Evolutionary conservation across 1,140 invertebrate species (phyloP).

Genomic region (Odontomachus brunneus): DNA sequence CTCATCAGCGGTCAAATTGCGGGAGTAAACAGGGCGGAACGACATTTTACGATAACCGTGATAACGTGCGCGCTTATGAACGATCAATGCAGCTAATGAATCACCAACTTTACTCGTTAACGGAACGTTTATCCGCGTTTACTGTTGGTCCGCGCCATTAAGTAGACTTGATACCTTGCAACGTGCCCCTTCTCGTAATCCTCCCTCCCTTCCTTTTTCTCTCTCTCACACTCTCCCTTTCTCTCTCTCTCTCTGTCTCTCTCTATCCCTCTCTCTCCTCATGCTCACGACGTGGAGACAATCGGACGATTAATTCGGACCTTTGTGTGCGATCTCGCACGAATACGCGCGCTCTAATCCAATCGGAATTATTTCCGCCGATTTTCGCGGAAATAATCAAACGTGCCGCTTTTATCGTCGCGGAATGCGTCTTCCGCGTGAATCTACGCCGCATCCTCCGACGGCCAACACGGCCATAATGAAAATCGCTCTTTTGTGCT

Average conservation of each 20-base stretch:
- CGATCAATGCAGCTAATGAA: slow-evolving; percentile 55
- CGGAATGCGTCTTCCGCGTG: not conserved
- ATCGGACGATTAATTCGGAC: not conserved
- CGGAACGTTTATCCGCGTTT: slow-evolving; percentile 30
- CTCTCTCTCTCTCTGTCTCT: too few relatives aligned
- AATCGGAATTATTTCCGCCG: too few relatives aligned
- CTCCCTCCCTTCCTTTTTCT: too few relatives aligned
- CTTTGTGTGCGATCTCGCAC: not conserved
- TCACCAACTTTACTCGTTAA: slow-evolving; percentile 50
- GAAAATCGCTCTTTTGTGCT: slow-evolving; percentile 34
- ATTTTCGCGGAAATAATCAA: too few relatives aligned
- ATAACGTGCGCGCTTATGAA: slow-evolving; percentile 15
- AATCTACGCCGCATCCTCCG: slow-evolving; percentile 44
- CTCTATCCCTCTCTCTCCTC: not conserved
- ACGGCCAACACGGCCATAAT: slow-evolving; percentile 16
- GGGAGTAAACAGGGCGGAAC: slow-evolving; percentile 41
- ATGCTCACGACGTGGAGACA: too few relatives aligned
- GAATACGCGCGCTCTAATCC: too few relatives aligned
- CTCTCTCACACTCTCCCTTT: too few relatives aligned
- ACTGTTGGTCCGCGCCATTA: not conserved
- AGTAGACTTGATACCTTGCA: slow-evolving; percentile 1
- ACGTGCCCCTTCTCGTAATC: slow-evolving; percentile 4
- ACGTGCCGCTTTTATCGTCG: too few relatives aligned
- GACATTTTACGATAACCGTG: slow-evolving; percentile 36
- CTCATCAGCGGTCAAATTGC: slow-evolving; percentile 42